Conservation (phyloP, 92 coral and sea anemone species). For the Porites evermanni region DNA sequence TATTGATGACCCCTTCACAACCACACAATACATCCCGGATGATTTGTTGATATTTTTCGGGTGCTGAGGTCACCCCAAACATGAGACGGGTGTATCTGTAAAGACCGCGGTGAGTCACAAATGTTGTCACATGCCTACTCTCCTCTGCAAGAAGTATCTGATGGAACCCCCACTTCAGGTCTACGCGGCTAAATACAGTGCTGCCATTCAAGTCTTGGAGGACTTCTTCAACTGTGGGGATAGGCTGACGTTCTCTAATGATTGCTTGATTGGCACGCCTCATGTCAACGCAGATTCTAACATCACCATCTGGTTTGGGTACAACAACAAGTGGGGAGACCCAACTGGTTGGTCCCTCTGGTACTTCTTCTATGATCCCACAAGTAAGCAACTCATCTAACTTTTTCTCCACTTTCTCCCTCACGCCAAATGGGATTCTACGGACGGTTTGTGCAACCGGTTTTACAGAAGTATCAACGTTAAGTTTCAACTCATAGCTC, state of each 20-base stretch:
- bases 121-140: slow-evolving; percentile 32
- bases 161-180: too few relatives aligned
- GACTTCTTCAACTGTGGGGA: slow-evolving; percentile 29
- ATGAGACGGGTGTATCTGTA: neutral
- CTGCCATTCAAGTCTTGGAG: neutral
- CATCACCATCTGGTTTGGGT: neutral
- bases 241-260: slow-evolving; percentile 18
- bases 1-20: too few relatives aligned
- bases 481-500: slow-evolving; percentile 16
- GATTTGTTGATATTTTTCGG: neutral
- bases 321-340: too few relatives aligned
- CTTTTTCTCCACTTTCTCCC: neutral
- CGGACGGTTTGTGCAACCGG: slow-evolving; percentile 32
- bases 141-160: too few relatives aligned
- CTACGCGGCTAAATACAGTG: too few relatives aligned
- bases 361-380: too few relatives aligned
- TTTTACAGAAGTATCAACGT: neutral
- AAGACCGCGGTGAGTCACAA: slow-evolving; percentile 32
- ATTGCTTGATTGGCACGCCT: neutral
- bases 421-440: neutral
- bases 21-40: too few relatives aligned
- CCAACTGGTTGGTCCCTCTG: too few relatives aligned
- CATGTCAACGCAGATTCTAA: slow-evolving; percentile 26
- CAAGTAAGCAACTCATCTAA: too few relatives aligned
- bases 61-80: slow-evolving; percentile 24